Evolutionary conservation across 1,140 invertebrate species (phyloP).

Genomic region (Procambarus virginalis): DNA sequence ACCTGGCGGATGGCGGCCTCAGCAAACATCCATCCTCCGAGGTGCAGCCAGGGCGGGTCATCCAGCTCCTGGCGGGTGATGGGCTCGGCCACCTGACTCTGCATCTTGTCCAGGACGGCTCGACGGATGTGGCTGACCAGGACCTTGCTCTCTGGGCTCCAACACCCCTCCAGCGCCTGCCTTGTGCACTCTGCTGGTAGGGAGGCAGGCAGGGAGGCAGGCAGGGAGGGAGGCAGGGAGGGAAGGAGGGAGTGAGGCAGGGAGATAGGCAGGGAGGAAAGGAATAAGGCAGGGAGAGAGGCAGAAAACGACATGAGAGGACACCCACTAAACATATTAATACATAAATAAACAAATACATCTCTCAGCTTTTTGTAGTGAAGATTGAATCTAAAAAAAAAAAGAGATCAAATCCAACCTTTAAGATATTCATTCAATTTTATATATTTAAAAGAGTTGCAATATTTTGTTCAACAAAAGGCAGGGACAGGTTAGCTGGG

Average conservation of each 20-base stretch:
- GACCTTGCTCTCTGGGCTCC: neutral
- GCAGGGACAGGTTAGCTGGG: neutral
- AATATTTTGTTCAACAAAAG: neutral
- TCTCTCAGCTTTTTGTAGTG: too few species aligned
- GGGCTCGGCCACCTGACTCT: neutral
- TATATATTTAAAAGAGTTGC: too few species aligned
- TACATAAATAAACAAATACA: too few species aligned
- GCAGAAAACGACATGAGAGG: too few species aligned
- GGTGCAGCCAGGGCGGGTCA: conserved; percentile 4
- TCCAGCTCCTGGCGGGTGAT: conserved; percentile 8
- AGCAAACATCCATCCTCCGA: neutral
- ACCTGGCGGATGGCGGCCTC: neutral
- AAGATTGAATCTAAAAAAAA: too few species aligned
- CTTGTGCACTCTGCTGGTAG: neutral
- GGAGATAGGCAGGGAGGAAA: too few species aligned
- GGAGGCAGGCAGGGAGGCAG: neutral
- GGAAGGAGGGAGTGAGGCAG: too few species aligned
- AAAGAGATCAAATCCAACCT: too few species aligned
- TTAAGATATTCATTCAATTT: too few species aligned
- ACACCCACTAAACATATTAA: too few species aligned
- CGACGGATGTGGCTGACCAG: neutral
- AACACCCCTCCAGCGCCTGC: neutral
- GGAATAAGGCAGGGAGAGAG: neutral
- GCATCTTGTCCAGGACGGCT: neutral
- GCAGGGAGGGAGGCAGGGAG: too few species aligned